phyloP scores from a whole-genome alignment of 2,888 invertebrate genomes.

The Amphipyra tragopoginis region DNA sequence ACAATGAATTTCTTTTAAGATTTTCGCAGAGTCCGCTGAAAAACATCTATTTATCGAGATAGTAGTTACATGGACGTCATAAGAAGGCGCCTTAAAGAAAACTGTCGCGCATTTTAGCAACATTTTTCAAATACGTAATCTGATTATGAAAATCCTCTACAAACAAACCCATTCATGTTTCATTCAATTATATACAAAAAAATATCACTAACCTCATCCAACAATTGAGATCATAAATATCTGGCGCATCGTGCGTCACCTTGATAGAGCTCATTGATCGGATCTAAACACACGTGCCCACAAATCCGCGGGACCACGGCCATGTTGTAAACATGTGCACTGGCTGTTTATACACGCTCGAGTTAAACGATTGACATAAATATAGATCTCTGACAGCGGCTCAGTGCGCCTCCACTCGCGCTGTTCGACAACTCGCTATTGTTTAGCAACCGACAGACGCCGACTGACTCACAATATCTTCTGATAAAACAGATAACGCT shows the following conservation, averaged over 20 bases:
- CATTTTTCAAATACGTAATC: neutral
- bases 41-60: neutral
- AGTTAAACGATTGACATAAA: slow-evolving; percentile 62
- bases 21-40: neutral
- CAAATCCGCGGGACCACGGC: slow-evolving; percentile 50
- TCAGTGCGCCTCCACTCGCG: slow-evolving; percentile 35
- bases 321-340: slow-evolving; percentile 60
- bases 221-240: slow-evolving; percentile 55
- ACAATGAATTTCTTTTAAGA: neutral
- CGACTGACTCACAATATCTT: slow-evolving; percentile 78
- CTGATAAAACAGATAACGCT: slow-evolving; percentile 86
- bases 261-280: slow-evolving; percentile 67
- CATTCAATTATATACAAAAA: slow-evolving; percentile 37
- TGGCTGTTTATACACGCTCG: slow-evolving; percentile 56
- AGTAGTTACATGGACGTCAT: neutral
- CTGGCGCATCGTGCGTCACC: slow-evolving; percentile 62
- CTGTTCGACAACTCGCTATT: slow-evolving; percentile 69
- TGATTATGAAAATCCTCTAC: slow-evolving; percentile 13
- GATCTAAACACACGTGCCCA: slow-evolving; percentile 61
- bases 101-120: neutral
- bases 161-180: slow-evolving; percentile 33
- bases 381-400: slow-evolving; percentile 52
- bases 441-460: slow-evolving; percentile 73
- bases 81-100: neutral
- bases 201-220: slow-evolving; percentile 75